Base-by-base conservation (phyloP, 37 sponge, comb jelly and placozoan species). In the Halichondria panicea region DNA sequence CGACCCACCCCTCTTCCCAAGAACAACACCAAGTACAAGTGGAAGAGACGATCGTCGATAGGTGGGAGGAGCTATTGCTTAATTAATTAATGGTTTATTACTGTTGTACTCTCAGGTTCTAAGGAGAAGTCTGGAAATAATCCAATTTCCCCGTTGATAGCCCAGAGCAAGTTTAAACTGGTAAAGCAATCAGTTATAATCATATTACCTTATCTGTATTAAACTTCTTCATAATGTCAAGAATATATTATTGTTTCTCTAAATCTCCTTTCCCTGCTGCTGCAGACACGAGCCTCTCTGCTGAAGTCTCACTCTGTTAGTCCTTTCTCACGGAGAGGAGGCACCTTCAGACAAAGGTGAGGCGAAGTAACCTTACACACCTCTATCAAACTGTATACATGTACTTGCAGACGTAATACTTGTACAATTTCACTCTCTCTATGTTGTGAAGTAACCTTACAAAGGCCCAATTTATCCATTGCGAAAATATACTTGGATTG, bases 11-110 rank as follows among this genome's bases (percentile, higher is more conserved):
- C n/a, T n/a, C n/a, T n/a, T n/a, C n/a, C n/a, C n/a, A n/a, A n/a
- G n/a, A n/a, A n/a, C 50, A 67, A 41, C 6, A 67, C 1, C n/a
- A 30, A 25, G 41, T 72, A 55, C 40, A 72, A 55, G 40, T 72
- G 72, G 72, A 72, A 34, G 22, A 72, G 72, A 35, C 54, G 72
- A 54, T 55, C 56, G 6, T 72, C 72, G 19, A 19, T 21, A 72
- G 56, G 72, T 55, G 25, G 3, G 56, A 27, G 56, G n/a, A n/a
- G n/a, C n/a, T n/a, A n/a, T n/a, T n/a, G n/a, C n/a, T n/a, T n/a
- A n/a, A 41, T 4, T 3, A 4, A n/a, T 34, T 67, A 30, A 38
- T n/a, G 21, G n/a, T 27, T 34, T 67, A 45, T 41, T 11, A 18
- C 21, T 42, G 44, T 19, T 11, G 39, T 43, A 43, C 42, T 28